phyloP scores from a whole-genome alignment of 1,140 invertebrate species.

The Maniola jurtina region DNA sequence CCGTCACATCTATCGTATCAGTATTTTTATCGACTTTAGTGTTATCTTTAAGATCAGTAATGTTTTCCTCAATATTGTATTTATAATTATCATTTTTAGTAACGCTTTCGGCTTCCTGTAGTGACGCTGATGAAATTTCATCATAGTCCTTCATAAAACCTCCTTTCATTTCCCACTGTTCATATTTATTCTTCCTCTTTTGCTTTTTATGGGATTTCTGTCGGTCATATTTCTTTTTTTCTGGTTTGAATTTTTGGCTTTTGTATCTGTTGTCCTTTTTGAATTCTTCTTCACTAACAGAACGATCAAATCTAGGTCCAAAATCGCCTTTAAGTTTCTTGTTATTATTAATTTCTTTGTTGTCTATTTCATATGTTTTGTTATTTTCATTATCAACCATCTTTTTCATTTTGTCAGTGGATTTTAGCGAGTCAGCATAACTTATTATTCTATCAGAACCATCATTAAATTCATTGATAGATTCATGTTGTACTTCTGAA shows the following conservation, averaged over 20 bases:
- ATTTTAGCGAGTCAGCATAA: conserved; percentile 59
- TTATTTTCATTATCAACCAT: conserved; percentile 18
- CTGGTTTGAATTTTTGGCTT: conserved; percentile 47
- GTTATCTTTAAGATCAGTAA: conserved; percentile 15
- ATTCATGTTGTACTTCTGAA: conserved; percentile 2
- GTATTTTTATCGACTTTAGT: conserved; percentile 4
- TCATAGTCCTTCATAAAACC: conserved; percentile 63
- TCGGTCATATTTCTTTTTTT: conserved; percentile 55
- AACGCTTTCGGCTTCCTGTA: conserved; percentile 38
- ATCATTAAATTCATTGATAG: conserved; percentile 10
- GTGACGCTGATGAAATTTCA: conserved; percentile 47
- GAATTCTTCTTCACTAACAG: conserved; percentile 52
- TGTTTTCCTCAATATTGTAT: not conserved
- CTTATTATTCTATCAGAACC: conserved; percentile 37
- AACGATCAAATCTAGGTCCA: not conserved
- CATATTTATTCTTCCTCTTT: conserved; percentile 63
- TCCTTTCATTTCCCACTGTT: conserved; percentile 67
- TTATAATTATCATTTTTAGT: conserved; percentile 6
- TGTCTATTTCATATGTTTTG: conserved; percentile 7
- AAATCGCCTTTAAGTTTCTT: conserved; percentile 30
- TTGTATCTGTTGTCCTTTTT: conserved; percentile 64
- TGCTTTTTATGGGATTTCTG: conserved; percentile 61
- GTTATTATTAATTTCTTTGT: conserved; percentile 16
- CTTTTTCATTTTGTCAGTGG: conserved; percentile 35
- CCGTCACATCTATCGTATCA: conserved; percentile 3